phyloP scores from a whole-genome alignment of 2,797 vertebrate genomes.

The Mallotus villosus region DNA sequence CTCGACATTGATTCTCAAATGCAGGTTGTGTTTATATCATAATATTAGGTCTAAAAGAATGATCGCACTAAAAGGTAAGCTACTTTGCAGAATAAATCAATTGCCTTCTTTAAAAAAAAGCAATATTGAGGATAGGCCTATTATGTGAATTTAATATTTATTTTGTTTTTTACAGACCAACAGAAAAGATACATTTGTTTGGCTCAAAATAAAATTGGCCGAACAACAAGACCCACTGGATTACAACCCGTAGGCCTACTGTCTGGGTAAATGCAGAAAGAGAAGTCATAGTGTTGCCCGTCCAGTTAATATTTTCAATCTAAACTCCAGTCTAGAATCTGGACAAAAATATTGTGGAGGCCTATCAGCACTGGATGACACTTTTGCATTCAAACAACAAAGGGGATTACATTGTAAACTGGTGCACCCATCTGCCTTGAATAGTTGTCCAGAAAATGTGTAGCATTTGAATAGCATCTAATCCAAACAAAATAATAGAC shows the following conservation, averaged over 20 bases:
- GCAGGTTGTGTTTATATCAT: conserved; percentile 31
- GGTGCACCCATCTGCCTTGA: neutral
- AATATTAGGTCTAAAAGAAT: conserved; percentile 27
- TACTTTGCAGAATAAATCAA: neutral
- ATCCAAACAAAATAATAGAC: neutral
- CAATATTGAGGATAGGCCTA: no score
- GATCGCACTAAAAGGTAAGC: conserved; percentile 43
- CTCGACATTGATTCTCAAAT: conserved; percentile 19
- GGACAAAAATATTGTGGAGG: neutral
- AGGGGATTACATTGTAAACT: neutral
- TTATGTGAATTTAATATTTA: neutral
- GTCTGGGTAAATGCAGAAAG: no score
- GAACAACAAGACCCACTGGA: no score
- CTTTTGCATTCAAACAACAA: neutral
- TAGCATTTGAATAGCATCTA: neutral
- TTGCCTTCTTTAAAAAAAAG: neutral
- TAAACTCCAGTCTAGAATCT: neutral
- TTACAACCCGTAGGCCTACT: no score
- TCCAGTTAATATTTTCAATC: neutral
- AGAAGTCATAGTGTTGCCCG: no score
- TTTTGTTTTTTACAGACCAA: conserved; percentile 3
- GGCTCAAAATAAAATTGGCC: conserved; percentile 5
- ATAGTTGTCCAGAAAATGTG: neutral
- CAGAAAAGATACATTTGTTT: conserved; percentile 22
- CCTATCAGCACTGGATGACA: no score